phyloP scores from a whole-genome alignment of 2,113 vertebrate species.

The Corvus cornix region DNA sequence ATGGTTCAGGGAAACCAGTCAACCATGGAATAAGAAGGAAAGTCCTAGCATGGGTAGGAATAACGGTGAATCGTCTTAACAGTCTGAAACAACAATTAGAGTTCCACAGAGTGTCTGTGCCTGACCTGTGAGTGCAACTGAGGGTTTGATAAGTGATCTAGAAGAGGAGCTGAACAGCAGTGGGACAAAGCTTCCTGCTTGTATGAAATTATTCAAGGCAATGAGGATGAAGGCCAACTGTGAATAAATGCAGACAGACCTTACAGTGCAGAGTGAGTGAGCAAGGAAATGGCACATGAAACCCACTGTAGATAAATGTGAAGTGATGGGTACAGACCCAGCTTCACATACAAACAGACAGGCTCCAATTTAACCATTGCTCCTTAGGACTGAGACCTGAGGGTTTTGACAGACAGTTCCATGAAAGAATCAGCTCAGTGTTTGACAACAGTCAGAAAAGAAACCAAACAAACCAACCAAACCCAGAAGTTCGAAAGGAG shows the following conservation, averaged over 20 bases:
- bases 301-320: not conserved
- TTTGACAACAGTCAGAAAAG: not conserved
- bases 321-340: not conserved
- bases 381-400: not conserved
- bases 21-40: not conserved
- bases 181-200: not conserved
- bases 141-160: not conserved
- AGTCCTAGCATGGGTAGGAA: not conserved
- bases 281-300: not conserved
- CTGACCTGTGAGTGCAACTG: not conserved
- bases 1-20: not conserved
- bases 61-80: not conserved
- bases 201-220: not conserved
- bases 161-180: not conserved
- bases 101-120: not conserved
- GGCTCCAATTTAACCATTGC: not conserved
- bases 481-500: not conserved
- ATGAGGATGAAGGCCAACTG: not conserved
- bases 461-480: not conserved
- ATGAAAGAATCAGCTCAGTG: not conserved
- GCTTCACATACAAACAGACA: not conserved
- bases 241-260: not conserved
- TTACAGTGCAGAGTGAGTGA: not conserved
- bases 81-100: not conserved
- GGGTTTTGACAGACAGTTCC: not conserved